These are phyloP conservation scores for Chalcosyrphus nemorum DNA, from an alignment of 2,888 invertebrate species.

Conservation along the genomic window DNA sequence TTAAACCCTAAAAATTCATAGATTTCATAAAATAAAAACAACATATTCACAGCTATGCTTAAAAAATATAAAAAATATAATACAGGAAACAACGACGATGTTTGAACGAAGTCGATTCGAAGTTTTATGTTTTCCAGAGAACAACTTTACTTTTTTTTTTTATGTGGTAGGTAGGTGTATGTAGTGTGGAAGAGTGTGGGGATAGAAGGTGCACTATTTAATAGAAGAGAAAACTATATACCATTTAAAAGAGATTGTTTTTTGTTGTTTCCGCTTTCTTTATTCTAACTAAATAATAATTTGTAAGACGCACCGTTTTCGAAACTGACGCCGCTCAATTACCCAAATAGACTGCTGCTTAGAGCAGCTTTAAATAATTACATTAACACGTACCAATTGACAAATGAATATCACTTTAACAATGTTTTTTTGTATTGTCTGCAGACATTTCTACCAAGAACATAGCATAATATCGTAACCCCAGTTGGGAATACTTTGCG, in stretches of 20 bases:
- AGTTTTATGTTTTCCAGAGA: constrained; percentile 26
- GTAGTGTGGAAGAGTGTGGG: constrained; percentile 5
- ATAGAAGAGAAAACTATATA: neutral
- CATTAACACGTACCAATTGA: constrained; percentile 64
- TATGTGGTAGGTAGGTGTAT: neutral
- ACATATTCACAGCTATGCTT: constrained; percentile 61
- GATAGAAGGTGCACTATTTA: neutral
- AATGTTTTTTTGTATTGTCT: constrained; percentile 47
- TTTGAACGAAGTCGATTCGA: constrained; percentile 30
- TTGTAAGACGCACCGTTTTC: constrained; percentile 51
- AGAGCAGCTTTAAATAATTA: constrained; percentile 33
- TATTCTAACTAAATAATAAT: constrained; percentile 42
- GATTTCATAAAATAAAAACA: constrained; percentile 48
- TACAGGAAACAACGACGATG: constrained; percentile 42
- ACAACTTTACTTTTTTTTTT: constrained; percentile 28
- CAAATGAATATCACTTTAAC: constrained; percentile 70
- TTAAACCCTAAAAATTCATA: constrained; percentile 48
- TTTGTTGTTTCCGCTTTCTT: constrained; percentile 21
- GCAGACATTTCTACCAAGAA: constrained; percentile 36
- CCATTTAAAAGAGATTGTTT: constrained; percentile 19
- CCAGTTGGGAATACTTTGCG: constrained; percentile 17
- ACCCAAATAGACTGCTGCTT: constrained; percentile 23
- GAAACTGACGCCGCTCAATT: constrained; percentile 40
- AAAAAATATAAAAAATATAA: constrained; percentile 51
- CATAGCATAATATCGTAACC: constrained; percentile 39